phyloP scores from a whole-genome alignment of 2,888 invertebrate genomes.

The Oscheius sp. region DNA sequence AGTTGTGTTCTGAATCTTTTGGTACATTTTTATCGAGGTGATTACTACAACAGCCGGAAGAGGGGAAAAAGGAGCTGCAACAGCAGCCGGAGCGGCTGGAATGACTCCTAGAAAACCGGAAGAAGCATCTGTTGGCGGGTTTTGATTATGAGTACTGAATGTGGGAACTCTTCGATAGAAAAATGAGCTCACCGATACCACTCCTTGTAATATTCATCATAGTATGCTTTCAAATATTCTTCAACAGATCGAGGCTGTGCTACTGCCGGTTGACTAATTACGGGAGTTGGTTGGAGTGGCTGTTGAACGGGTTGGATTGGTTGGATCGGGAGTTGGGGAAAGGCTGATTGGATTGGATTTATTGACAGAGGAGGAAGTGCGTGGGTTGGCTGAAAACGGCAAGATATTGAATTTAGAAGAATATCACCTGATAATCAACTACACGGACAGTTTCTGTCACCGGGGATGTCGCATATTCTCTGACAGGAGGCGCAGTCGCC shows the following conservation, averaged over 20 bases:
- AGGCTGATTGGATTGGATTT: background rate
- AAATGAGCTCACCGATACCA: conserved; percentile 13
- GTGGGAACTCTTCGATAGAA: background rate
- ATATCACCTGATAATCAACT: conserved; percentile 16
- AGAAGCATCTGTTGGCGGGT: conserved; percentile 2
- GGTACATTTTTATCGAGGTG: background rate
- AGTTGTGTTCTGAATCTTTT: background rate
- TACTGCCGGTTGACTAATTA: background rate
- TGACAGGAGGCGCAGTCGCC: background rate
- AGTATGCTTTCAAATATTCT: conserved; percentile 26
- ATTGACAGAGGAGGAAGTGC: too few relatives aligned
- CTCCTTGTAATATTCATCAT: conserved; percentile 28
- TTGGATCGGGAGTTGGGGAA: conserved; percentile 8
- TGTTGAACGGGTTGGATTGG: conserved; percentile 11
- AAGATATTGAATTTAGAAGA: background rate
- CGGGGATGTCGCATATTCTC: background rate
- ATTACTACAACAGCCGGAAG: background rate
- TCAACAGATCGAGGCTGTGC: background rate
- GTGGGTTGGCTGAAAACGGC: too few relatives aligned
- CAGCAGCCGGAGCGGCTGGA: background rate
- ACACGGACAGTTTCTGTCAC: conserved; percentile 11
- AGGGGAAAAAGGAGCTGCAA: conserved; percentile 4
- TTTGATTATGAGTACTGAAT: conserved; percentile 24
- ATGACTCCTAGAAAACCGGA: conserved; percentile 25
- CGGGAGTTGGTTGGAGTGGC: background rate